A percentile compares a stretch with the other conserved stretches of the same genome.
phyloP scores from a whole-genome alignment of 2,113 vertebrate species.

The Carassius gibelio region DNA sequence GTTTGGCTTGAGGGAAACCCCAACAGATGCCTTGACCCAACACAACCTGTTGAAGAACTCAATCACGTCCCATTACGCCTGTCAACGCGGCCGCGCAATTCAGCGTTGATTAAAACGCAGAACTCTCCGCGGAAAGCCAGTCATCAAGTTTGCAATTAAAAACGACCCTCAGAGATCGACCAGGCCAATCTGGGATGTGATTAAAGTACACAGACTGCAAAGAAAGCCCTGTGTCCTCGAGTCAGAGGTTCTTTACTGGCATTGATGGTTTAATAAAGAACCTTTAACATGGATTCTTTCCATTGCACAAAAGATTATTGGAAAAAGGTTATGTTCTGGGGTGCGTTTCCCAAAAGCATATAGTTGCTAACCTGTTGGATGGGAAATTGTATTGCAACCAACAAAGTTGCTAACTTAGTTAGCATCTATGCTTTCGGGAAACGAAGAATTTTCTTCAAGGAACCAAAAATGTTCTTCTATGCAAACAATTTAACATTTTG shows the following conservation, averaged over 20 bases:
- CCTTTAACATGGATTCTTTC: too few relatives aligned
- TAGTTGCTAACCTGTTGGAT: too few relatives aligned
- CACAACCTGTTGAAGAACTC: conserved; percentile 49
- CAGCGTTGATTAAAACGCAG: conserved; percentile 28
- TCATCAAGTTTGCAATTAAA: conserved; percentile 35
- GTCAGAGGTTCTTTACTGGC: neutral
- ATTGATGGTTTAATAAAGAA: neutral
- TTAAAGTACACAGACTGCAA: conserved; percentile 22
- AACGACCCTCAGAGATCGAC: neutral
- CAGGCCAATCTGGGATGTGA: conserved; percentile 17
- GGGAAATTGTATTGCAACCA: too few relatives aligned
- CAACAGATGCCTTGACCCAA: conserved; percentile 48
- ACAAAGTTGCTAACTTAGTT: too few relatives aligned
- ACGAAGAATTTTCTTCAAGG: too few relatives aligned
- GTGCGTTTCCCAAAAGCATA: too few relatives aligned
- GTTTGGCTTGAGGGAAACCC: conserved; percentile 40
- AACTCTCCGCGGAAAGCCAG: neutral
- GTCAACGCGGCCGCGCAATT: conserved; percentile 22
- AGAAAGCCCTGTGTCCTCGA: neutral
- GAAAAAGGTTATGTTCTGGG: too few relatives aligned
- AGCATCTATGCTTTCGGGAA: too few relatives aligned
- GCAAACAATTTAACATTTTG: too few relatives aligned
- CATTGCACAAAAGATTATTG: neutral
- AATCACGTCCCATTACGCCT: conserved; percentile 30
- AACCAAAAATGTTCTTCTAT: too few relatives aligned